phyloP scores from a whole-genome alignment of 2,888 invertebrate species.

The Strigamia maritima region DNA sequence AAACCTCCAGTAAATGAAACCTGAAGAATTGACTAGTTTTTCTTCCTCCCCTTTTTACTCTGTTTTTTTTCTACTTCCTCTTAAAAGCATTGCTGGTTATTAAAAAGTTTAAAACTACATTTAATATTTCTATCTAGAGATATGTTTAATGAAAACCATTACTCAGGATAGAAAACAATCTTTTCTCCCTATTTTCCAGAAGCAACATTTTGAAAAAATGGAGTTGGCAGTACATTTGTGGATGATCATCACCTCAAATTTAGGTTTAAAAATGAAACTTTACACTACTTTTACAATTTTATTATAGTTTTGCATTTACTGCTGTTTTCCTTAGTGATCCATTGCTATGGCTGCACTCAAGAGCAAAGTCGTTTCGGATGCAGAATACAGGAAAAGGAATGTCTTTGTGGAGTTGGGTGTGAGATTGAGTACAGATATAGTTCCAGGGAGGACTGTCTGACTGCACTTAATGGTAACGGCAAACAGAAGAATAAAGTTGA shows the following conservation, averaged over 20 bases:
- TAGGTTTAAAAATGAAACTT: not conserved
- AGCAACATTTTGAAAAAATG: not conserved
- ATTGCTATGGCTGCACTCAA: not conserved
- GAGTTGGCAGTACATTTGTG: not conserved
- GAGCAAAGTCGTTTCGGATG: conserved; percentile 24
- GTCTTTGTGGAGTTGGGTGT: conserved; percentile 33
- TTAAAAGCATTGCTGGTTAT: not conserved
- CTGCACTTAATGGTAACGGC: conserved; percentile 27
- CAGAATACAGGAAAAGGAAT: conserved; percentile 18
- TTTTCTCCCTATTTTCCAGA: not conserved
- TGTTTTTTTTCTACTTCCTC: not conserved
- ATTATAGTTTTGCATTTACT: not conserved
- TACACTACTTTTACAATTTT: not conserved
- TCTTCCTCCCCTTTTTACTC: not conserved
- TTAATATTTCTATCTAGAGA: not conserved
- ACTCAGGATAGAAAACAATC: not conserved
- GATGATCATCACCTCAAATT: not conserved
- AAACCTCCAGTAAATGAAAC: not conserved
- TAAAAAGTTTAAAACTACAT: not conserved
- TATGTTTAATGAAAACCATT: not conserved
- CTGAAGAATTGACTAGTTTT: not conserved
- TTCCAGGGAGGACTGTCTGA: conserved; percentile 18
- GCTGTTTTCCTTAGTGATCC: conserved; percentile 12
- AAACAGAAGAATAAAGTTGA: not conserved
- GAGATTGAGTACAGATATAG: conserved; percentile 19